Evolutionary conservation across 2,888 invertebrate genomes (phyloP), one percentile per base, ranked within the genome.

Genomic region (Exephanes ischioxanthus): DNA sequence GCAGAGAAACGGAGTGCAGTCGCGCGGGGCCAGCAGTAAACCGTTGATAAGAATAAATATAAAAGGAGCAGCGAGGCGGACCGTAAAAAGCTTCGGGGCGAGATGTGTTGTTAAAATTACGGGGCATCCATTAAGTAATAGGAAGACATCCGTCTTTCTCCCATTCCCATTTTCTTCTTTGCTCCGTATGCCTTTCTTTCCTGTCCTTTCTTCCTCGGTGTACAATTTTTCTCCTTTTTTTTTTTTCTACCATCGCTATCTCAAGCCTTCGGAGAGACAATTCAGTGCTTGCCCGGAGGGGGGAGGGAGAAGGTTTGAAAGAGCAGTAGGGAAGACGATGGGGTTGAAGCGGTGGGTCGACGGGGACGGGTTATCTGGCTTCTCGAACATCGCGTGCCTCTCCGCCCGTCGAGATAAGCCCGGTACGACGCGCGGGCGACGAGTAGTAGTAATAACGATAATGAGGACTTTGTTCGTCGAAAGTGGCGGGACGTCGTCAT

Each of bases 381-480:
- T 90, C 87, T 86, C 83, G 86, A 87, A 87, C 73, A 88, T 91
- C 90, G 89, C 90, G 88, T 89, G 89, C 86, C 84, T 73, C 63
- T n/a, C 16, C n/a, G 30, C 81, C 66, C 75, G 16, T 48, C 33
- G 75, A 88, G 89, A 88, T 90, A 90, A 91, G 88, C 16, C 89
- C 89, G 87, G 51, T 55, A 66, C 75, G 63, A 80, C 68, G 73
- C 68, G 45, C 45, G 45, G 45, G 45, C 58, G 67, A 61, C 67
- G 71, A 85, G 88, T 85, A 85, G 82, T 73, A 71, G 87, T 84
- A 88, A 85, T 87, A 88, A 89, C 86, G 86, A 82, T 87, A 87
- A 88, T 86, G 83, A 87, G 84, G 83, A 88, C 84, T 87, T 88
- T 88, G 88, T 88, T 89, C 86, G 80, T 67, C 80, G 83, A 84